Evolutionary conservation across 2,797 vertebrate species (phyloP).

Genomic region (Hydrolagus colliei): DNA sequence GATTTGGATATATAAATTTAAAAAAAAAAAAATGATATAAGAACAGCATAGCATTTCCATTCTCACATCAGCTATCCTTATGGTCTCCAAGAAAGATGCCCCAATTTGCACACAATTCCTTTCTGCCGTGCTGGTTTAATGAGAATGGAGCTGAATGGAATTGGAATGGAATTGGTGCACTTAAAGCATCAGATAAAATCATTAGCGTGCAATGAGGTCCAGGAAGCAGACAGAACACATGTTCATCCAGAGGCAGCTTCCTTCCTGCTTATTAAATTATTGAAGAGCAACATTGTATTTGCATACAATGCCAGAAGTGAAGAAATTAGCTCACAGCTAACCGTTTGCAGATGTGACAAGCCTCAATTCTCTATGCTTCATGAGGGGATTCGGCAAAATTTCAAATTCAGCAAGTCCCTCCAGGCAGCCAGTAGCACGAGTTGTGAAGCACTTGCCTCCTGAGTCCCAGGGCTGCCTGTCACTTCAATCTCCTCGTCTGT

Average conservation of each 20-base stretch:
- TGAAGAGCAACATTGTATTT: conserved; percentile 8
- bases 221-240: not conserved
- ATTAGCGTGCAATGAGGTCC: not conserved
- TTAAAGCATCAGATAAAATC: conserved; percentile 4
- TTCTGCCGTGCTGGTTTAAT: not conserved
- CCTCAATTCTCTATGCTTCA: not conserved
- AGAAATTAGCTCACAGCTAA: conserved; percentile 3
- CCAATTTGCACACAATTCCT: too few species aligned
- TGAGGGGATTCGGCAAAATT: not conserved
- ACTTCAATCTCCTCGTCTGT: not conserved
- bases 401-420: conserved; percentile 14
- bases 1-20: too few species aligned
- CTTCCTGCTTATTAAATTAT: not conserved
- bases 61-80: too few species aligned
- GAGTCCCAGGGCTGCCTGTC: not conserved
- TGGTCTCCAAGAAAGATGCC: too few species aligned
- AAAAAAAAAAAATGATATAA: too few species aligned
- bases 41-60: too few species aligned
- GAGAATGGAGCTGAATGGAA: not conserved
- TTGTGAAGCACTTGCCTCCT: not conserved
- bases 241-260: conserved; percentile 13
- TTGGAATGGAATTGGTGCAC: not conserved
- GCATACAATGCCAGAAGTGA: conserved; percentile 25
- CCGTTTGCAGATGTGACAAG: conserved; percentile 17
- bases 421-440: conserved; percentile 18